Base-by-base conservation (phyloP, 2,888 invertebrate genomes). In the Dascillus cervinus region DNA sequence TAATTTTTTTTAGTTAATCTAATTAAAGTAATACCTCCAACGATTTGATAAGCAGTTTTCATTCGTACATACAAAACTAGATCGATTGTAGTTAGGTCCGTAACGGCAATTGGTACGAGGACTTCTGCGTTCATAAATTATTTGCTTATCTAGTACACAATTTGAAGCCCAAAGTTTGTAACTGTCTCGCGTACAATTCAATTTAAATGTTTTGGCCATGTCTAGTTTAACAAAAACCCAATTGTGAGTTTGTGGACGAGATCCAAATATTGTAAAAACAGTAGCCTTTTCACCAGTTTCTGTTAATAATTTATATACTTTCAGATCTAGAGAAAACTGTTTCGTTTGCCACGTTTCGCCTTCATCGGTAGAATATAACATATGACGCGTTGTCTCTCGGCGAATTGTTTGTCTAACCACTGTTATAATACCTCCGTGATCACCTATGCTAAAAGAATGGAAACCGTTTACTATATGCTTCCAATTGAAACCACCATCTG, bases 201-300 rank as follows among this genome's bases (percentile, higher is more conserved):
- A n/a, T n/a, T n/a, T n/a, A n/a, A n/a, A n/a, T n/a, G n/a, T n/a
- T n/a, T n/a, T n/a, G n/a, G n/a, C n/a, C n/a, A n/a, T n/a, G n/a
- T n/a, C n/a, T n/a, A n/a, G n/a, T n/a, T n/a, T n/a, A n/a, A n/a
- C n/a, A n/a, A 91, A 83, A n/a, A 87, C 72, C 92, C 92, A 94
- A 43, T 83, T 80, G 58, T 90, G 90, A 34, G 76, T 73, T 2
- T 76, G 73, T 9, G 75, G 75, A 22, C 77, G 74, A 0, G 91
- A 90, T 1, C 91, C 92, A 61, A 92, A 94, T 72, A 94, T 76
- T 1, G 91, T 90, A 55, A 94, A 91, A 1, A 86, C 77, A 0
- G 91, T 89, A 0, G 90, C 88, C 55, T 88, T 90, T 60, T 90
- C 89, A 9, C 91, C 91, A 0, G 91, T 89, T 55, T 92, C 91